Conservation (phyloP, 35 echinoderm and acorn worm genomes). For the Apostichopus parvimensis region DNA sequence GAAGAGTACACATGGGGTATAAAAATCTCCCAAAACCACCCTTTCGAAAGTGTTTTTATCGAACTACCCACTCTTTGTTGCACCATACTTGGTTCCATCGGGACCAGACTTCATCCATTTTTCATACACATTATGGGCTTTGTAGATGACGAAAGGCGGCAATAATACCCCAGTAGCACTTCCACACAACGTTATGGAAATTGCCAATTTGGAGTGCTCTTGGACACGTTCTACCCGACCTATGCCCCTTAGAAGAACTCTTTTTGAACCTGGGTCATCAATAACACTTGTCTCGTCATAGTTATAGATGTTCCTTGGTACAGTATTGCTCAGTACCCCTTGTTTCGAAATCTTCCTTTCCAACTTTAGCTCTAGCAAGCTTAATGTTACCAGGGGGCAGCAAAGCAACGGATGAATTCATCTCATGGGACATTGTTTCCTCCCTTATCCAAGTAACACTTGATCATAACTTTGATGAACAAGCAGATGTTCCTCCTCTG, state of each 20-base stretch:
- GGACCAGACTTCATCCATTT: slow-evolving; percentile 10
- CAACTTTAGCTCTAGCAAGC: slow-evolving; percentile 1
- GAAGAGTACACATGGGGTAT: slow-evolving; percentile 1
- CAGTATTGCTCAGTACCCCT: neutral
- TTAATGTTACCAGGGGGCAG: slow-evolving; percentile 23
- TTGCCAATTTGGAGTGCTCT: slow-evolving; percentile 26
- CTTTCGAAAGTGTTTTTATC: slow-evolving; percentile 28
- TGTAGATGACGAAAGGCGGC: slow-evolving; percentile 25
- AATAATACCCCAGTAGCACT: neutral
- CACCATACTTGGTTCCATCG: slow-evolving; percentile 30
- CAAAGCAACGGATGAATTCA: neutral
- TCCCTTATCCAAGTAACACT: neutral
- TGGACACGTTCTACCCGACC: slow-evolving; percentile 2
- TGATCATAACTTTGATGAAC: slow-evolving; percentile 1
- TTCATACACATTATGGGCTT: slow-evolving; percentile 20
- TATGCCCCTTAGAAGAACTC: slow-evolving; percentile 36
- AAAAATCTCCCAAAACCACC: slow-evolving; percentile 44
- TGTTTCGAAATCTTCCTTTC: neutral
- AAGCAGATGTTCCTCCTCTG: neutral
- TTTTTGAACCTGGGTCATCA: slow-evolving; percentile 34
- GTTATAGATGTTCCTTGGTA: neutral
- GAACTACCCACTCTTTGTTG: slow-evolving; percentile 46
- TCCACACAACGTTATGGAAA: slow-evolving; percentile 11
- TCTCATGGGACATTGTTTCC: neutral
- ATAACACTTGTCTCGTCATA: slow-evolving; percentile 39